Evolutionary conservation across 2,888 invertebrate species (phyloP).

Genomic region (Reticulitermes lucifugus): DNA sequence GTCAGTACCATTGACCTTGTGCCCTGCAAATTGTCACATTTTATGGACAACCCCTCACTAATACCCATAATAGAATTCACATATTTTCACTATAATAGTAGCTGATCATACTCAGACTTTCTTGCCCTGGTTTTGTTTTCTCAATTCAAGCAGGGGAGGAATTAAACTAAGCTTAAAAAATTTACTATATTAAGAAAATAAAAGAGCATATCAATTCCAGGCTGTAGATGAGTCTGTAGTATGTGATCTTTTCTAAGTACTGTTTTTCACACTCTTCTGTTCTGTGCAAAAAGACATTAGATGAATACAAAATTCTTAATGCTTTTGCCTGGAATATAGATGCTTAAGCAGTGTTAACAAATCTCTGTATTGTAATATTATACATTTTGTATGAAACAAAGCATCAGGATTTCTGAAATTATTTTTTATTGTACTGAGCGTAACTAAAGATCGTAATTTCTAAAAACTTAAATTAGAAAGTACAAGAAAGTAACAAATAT

Average conservation of each 20-base stretch:
- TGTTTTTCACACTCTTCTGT: background rate
- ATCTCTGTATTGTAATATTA: slow-evolving; percentile 4
- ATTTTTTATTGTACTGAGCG: too few species aligned
- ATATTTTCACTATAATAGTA: too few species aligned
- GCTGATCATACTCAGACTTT: background rate
- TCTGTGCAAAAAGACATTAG: background rate
- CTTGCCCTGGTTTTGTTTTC: slow-evolving; percentile 15
- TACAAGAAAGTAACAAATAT: too few species aligned
- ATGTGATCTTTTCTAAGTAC: background rate
- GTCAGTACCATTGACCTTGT: too few species aligned
- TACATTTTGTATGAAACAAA: slow-evolving; percentile 15
- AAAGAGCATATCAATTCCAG: slow-evolving; percentile 38
- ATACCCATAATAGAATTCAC: too few species aligned
- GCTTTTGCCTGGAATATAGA: slow-evolving; percentile 14
- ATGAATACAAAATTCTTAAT: background rate
- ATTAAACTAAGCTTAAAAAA: background rate
- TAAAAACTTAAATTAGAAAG: too few species aligned
- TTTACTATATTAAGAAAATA: background rate
- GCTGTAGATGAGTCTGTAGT: background rate
- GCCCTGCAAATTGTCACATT: too few species aligned
- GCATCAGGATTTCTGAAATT: slow-evolving; percentile 14
- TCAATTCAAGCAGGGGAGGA: background rate
- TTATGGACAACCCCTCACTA: too few species aligned
- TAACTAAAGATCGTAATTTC: too few species aligned
- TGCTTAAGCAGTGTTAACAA: background rate